Base-by-base conservation (phyloP, 2,888 invertebrate genomes). In the Rhamnusium bicolor region DNA sequence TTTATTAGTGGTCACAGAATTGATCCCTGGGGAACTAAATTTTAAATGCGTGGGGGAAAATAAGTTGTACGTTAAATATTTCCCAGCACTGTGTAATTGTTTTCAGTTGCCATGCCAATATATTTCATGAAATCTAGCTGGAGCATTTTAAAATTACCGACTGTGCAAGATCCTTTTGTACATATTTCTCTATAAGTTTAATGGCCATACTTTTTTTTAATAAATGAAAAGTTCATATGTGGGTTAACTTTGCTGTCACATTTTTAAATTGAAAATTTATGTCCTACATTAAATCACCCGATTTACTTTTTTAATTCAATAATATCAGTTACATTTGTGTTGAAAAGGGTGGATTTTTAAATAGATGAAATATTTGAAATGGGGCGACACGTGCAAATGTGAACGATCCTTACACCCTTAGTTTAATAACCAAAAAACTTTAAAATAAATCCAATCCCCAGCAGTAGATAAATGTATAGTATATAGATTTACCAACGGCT, bases 281-380 rank as follows among this genome's bases (percentile, higher is more conserved):
- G 74, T 71, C 61, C 49, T 49, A 63, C 63, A 76, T 70, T 76
- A 73, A 72, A 78, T 74, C 74, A 72, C 58, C 24, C 72, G 66
- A 51, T 71, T 21, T 47, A 69, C 18, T 71, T 78, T 78, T 73
- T 56, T 40, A 29, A 63, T 78, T 73, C 73, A 74, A 73, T 78
- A 75, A 76, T 78, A 78, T 74, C 76, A 72, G 76, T 77, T 75
- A 76, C 75, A 69, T 73, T 74, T 73, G 69, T 58, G 63, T 58
- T 60, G 73, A 71, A 77, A 77, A 79, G 79, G 79, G 79, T 77
- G 79, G n/a, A 74, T 79, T 74, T 77, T 71, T 72, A 75, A 56
- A 75, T 75, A 79, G 61, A 75, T 70, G 73, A 75, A 75, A 75
- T 75, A 77, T 75, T 49, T 68, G 72, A 69, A 69, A 66, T 69